A percentile compares a stretch with the other conserved stretches of the same genome.
These are phyloP conservation scores for Camponotus vicinus DNA, from an alignment of 1,140 invertebrate species.

Conservation along the genomic window DNA sequence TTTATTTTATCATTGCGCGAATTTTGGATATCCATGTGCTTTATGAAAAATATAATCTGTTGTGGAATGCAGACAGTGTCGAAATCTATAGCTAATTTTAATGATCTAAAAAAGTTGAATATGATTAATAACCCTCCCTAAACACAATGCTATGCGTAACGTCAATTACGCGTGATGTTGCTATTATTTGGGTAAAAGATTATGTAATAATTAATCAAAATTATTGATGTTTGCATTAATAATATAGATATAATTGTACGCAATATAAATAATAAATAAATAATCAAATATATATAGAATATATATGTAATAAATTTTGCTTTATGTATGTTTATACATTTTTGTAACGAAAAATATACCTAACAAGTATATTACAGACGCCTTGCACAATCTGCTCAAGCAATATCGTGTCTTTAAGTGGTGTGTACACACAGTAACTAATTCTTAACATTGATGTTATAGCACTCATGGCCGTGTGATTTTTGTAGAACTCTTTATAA, in stretches of 20 bases:
- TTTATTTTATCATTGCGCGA: slow-evolving; percentile 38
- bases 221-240: not conserved
- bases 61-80: slow-evolving; percentile 29
- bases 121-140: not conserved
- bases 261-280: not conserved
- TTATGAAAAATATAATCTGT: slow-evolving; percentile 48
- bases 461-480: slow-evolving; percentile 41
- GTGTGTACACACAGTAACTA: slow-evolving; percentile 55
- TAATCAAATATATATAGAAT: not conserved
- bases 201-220: not conserved
- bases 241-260: not conserved
- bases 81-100: slow-evolving; percentile 45
- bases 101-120: slow-evolving; percentile 55
- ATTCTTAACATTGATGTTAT: slow-evolving; percentile 63
- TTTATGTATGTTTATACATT: not conserved
- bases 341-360: slow-evolving; percentile 18
- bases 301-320: not conserved
- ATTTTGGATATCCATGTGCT: slow-evolving; percentile 36
- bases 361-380: slow-evolving; percentile 44
- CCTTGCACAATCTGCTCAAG: slow-evolving; percentile 41
- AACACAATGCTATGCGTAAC: not conserved
- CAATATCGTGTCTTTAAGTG: slow-evolving; percentile 21
- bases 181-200: not conserved
- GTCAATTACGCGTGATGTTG: not conserved
- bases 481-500: slow-evolving; percentile 65